phyloP scores from a whole-genome alignment of 2,888 invertebrate genomes.

The Sphaerophoria taeniata region DNA sequence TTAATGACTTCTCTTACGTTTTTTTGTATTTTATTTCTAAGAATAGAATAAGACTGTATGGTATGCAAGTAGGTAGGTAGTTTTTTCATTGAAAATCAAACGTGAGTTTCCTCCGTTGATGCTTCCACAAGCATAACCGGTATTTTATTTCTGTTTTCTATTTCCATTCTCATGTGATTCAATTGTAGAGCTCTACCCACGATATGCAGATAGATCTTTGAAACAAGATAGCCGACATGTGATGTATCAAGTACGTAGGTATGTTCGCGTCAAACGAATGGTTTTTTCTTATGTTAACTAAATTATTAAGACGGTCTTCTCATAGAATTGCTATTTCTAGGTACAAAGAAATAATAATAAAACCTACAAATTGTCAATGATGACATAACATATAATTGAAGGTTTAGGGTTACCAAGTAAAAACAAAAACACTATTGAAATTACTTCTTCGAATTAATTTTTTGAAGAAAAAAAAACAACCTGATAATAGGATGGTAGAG shows the following conservation, averaged over 20 bases:
- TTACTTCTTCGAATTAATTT: no score
- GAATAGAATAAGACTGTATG: slow-evolving; percentile 12
- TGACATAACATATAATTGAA: neutral
- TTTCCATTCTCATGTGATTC: neutral
- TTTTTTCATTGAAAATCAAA: slow-evolving; percentile 2
- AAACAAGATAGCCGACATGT: slow-evolving; percentile 22
- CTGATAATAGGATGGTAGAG: no score
- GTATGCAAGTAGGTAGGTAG: neutral
- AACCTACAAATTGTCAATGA: neutral
- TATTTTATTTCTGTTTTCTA: neutral
- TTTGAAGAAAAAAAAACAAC: no score
- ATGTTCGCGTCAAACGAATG: neutral
- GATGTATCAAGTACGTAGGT: neutral
- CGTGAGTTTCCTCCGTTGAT: neutral
- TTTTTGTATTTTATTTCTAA: slow-evolving; percentile 7
- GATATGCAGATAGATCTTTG: slow-evolving; percentile 5
- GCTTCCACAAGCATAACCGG: slow-evolving; percentile 13
- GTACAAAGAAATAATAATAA: neutral
- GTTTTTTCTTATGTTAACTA: neutral
- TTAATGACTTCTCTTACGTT: slow-evolving; percentile 1
- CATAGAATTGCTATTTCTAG: neutral
- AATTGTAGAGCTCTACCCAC: slow-evolving; percentile 3
- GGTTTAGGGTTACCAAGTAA: no score
- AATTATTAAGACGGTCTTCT: neutral
- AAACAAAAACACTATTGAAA: no score